Percentiles rank a stretch among this genome's conserved stretches.
Conservation (phyloP, 2,888 invertebrate species). For the Cryptocephalus primarius region DNA sequence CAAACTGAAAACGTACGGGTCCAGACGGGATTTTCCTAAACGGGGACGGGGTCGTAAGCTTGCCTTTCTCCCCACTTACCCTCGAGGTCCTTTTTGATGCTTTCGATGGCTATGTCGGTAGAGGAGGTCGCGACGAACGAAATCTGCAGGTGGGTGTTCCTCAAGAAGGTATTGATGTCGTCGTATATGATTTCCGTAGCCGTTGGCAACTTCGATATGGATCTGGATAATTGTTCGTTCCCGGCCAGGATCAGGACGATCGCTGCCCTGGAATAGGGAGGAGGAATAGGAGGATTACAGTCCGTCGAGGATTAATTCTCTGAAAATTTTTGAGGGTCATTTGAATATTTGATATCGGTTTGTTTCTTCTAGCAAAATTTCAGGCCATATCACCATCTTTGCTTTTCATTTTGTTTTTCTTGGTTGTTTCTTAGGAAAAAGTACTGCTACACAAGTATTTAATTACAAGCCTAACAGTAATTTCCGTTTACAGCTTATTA, state of each 20-base stretch:
- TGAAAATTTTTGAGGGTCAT: too few species aligned
- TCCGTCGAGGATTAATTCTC: not conserved
- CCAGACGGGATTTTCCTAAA: too few species aligned
- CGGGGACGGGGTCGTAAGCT: too few species aligned
- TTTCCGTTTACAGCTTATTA: too few species aligned
- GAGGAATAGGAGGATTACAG: not conserved
- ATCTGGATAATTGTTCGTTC: conserved; percentile 49
- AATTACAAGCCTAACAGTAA: too few species aligned
- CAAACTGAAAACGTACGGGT: too few species aligned
- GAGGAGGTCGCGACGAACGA: conserved; percentile 38
- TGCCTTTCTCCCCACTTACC: conserved; percentile 37
- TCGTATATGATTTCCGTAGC: conserved; percentile 46
- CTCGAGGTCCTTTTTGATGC: conserved; percentile 51
- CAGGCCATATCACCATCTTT: too few species aligned
- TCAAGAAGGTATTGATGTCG: conserved; percentile 50
- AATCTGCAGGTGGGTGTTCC: conserved; percentile 53
- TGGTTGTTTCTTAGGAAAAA: not conserved
- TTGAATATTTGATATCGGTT: too few species aligned
- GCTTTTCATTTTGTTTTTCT: too few species aligned
- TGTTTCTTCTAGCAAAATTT: not conserved
- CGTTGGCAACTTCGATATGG: conserved; percentile 44
- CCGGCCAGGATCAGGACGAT: conserved; percentile 50
- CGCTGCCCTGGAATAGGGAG: conserved; percentile 36
- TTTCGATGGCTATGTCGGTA: conserved; percentile 50
- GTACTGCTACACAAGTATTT: too few species aligned